Conservation (phyloP, 2,888 invertebrate species). For the Erannis defoliaria region DNA sequence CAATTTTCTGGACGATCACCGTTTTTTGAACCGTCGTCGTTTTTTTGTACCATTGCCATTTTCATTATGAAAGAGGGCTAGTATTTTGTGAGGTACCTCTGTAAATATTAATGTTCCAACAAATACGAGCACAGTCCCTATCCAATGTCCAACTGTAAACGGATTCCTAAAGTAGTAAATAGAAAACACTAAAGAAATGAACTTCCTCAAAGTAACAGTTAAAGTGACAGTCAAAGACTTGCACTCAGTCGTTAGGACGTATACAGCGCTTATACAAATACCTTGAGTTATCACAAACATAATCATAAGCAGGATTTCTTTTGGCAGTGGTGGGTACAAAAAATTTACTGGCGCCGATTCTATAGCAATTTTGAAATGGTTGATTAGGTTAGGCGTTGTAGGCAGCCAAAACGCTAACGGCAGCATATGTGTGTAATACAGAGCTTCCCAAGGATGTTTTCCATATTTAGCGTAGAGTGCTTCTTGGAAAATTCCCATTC, state of each 20-base stretch:
- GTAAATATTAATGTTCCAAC: constrained; percentile 6
- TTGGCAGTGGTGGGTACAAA: constrained; percentile 89
- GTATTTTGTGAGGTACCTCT: not conserved
- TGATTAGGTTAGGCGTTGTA: constrained; percentile 91
- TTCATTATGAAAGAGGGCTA: not conserved
- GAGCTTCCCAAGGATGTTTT: constrained; percentile 96
- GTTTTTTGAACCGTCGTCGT: not conserved
- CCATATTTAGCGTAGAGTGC: constrained; percentile 93
- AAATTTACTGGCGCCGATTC: constrained; percentile 88
- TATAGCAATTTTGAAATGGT: constrained; percentile 91
- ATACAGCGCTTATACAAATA: constrained; percentile 97
- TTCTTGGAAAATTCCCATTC: constrained; percentile 98
- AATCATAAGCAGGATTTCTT: constrained; percentile 91
- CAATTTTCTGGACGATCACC: not conserved
- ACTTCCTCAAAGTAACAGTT: constrained; percentile 6
- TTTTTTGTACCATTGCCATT: not conserved
- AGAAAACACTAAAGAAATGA: constrained; percentile 12
- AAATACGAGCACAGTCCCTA: constrained; percentile 5
- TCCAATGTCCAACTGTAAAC: constrained; percentile 4
- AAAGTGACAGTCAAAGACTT: constrained; percentile 5
- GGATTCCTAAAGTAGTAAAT: constrained; percentile 12
- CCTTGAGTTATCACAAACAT: constrained; percentile 96
- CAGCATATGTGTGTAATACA: constrained; percentile 95
- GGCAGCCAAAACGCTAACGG: constrained; percentile 96
- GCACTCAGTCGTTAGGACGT: constrained; percentile 94